phyloP scores from a whole-genome alignment of 2,888 invertebrate species.

The Dendrolimus houi region DNA sequence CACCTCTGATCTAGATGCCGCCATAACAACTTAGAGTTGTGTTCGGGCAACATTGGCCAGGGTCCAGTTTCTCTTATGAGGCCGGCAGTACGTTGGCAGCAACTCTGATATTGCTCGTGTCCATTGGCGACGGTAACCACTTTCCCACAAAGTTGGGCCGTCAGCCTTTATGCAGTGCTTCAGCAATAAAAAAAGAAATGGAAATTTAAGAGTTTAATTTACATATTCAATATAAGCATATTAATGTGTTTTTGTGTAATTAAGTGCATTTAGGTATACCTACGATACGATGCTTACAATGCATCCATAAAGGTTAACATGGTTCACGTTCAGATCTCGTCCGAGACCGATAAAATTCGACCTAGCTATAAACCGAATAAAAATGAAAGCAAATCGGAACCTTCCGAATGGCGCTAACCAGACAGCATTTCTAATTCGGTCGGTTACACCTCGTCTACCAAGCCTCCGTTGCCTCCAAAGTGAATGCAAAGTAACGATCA shows the following conservation, averaged over 20 bases:
- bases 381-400: slow-evolving; percentile 3
- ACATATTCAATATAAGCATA: not conserved
- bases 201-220: not conserved
- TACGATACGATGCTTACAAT: slow-evolving; percentile 10
- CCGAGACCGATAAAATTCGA: slow-evolving; percentile 21
- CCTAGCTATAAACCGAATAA: slow-evolving; percentile 13
- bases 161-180: no score
- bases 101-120: no score
- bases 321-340: slow-evolving; percentile 16
- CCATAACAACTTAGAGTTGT: no score
- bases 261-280: not conserved
- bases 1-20: no score
- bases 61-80: no score
- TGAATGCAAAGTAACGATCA: slow-evolving; percentile 51
- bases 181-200: no score
- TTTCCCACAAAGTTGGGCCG: no score
- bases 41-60: no score
- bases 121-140: no score
- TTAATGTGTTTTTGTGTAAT: not conserved
- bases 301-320: slow-evolving; percentile 14
- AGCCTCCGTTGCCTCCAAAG: slow-evolving; percentile 32
- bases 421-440: slow-evolving; percentile 14
- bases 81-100: no score
- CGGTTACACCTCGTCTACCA: slow-evolving; percentile 18
- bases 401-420: slow-evolving; percentile 6